Evolutionary conservation across 2,113 vertebrate species (phyloP).

Genomic region (Polypterus bichir): DNA sequence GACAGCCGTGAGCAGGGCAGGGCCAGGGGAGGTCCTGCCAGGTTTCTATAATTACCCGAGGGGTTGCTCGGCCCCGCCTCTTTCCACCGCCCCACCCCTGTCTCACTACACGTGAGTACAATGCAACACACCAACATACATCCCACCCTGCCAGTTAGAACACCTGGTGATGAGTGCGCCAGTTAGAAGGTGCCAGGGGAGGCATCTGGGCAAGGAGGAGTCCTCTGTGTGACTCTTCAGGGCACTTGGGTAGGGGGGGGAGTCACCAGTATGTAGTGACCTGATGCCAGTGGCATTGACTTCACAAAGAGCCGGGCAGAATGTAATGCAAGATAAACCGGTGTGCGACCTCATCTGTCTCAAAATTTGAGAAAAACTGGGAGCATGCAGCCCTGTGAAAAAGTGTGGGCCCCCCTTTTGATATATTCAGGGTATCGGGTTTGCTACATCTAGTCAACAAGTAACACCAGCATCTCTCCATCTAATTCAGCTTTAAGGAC

Average conservation of each 20-base stretch:
- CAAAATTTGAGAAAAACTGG: too few species aligned
- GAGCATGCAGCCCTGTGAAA: too few species aligned
- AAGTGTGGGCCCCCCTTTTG: too few species aligned
- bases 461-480: too few species aligned
- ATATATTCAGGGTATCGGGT: too few species aligned
- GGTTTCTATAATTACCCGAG: conserved; percentile 67
- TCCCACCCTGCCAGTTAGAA: conserved; percentile 47
- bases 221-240: conserved; percentile 11
- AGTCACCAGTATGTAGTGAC: conserved; percentile 21
- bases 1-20: conserved; percentile 50
- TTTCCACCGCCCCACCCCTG: conserved; percentile 64
- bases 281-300: too few species aligned
- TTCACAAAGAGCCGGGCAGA: too few species aligned
- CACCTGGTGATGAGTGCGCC: conserved; percentile 28
- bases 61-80: conserved; percentile 54
- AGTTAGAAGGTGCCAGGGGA: conserved; percentile 3
- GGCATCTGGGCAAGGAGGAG: conserved; percentile 19
- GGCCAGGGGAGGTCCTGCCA: conserved; percentile 40
- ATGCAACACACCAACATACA: conserved; percentile 47
- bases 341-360: too few species aligned
- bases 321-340: too few species aligned
- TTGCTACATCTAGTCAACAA: too few species aligned
- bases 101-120: conserved; percentile 51
- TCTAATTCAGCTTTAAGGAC: too few species aligned
- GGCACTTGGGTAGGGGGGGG: conserved; percentile 19